Conservation (phyloP, 1,140 invertebrate species). For the Drosophila nikananu region DNA sequence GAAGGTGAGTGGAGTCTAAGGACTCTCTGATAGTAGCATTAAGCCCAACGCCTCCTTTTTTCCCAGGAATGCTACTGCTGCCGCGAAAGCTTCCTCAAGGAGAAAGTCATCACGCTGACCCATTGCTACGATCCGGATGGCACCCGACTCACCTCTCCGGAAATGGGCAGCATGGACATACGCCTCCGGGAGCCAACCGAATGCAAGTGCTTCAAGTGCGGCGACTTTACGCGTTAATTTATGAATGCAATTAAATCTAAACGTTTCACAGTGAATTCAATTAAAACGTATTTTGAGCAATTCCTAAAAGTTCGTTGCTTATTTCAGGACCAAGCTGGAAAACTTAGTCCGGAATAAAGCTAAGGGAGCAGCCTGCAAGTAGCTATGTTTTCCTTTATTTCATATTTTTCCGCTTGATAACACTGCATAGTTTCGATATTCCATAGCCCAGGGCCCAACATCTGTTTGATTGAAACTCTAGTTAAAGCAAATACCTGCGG, state of each 20-base stretch:
- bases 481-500: conserved; percentile 7
- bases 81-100: conserved; percentile 93
- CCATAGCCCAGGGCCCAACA: conserved; percentile 23
- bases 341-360: not conserved
- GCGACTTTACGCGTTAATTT: conserved; percentile 88
- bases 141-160: conserved; percentile 88
- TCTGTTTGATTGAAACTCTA: conserved; percentile 32
- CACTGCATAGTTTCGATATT: conserved; percentile 1
- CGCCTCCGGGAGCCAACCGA: conserved; percentile 93
- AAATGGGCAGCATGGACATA: conserved; percentile 91
- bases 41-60: not conserved
- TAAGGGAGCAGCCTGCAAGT: not conserved
- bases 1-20: conserved; percentile 88
- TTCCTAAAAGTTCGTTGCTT: not conserved
- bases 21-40: not conserved
- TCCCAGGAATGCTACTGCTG: conserved; percentile 96
- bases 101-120: conserved; percentile 91
- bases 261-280: conserved; percentile 18
- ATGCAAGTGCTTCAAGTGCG: conserved; percentile 96
- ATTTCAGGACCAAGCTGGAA: not conserved
- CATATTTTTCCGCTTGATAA: not conserved
- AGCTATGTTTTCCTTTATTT: not conserved
- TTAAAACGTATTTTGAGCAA: conserved; percentile 4
- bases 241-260: conserved; percentile 9
- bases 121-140: conserved; percentile 96